Base-by-base conservation (phyloP, 2,113 vertebrate species). In the Dromiciops gliroides region DNA sequence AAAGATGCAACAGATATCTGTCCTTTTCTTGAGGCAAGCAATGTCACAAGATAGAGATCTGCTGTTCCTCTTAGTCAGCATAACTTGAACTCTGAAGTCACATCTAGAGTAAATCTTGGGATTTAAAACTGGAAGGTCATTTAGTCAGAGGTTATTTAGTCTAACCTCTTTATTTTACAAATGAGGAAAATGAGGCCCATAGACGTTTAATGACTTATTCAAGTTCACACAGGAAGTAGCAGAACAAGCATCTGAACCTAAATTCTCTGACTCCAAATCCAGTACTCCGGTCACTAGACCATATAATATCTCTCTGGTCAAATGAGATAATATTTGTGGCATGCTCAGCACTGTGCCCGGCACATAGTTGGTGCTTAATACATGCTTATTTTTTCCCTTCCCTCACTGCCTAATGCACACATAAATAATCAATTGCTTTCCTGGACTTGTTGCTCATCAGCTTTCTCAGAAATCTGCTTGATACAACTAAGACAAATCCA, bases 401-500 rank as follows among this genome's bases (percentile, higher is more conserved):
- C 12, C 60, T 75, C 12, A 12, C 60, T 75, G 14, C 60, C 31
- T 75, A 75, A 75, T n/a, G 37, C 60, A 37, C 31, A n/a, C 31
- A 37, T n/a, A 3, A n/a, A 16, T 3, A 75, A n/a, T 75, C 60
- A 75, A 14, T 75, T 19, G 4, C 14, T 75, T 37, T 75, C 16
- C 12, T 75, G 37, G 60, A n/a, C 37, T n/a, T n/a, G 12, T 37
- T 14, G 56, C 3, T 60, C 10, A 31, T 75, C 31, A n/a, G 37
- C 37, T 75, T 0, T 75, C 6, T n/a, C 53, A 60, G 53, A 26
- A 60, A 60, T 60, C 10, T 37, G 60, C 60, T n/a, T 75, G 37
- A 75, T 12, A 75, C 31, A 75, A 37, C 31, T 16, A 75, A 75
- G 60, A 37, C 53, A 28, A 83, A 95, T 89, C 92, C 94, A 96